Conservation (phyloP, 2,113 vertebrate genomes). For the Lophius piscatorius region DNA sequence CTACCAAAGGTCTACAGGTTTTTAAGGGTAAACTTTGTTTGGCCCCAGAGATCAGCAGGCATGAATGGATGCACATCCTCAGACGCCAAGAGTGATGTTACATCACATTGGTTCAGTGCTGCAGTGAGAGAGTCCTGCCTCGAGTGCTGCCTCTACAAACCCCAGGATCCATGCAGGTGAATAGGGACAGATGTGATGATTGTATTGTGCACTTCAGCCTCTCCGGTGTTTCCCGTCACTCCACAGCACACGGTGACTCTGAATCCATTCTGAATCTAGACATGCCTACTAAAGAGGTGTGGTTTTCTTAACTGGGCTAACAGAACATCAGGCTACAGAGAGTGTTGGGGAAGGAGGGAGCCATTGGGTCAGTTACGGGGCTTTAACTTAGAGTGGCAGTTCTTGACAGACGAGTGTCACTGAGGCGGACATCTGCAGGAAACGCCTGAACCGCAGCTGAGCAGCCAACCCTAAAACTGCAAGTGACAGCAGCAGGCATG, state of each 20-base stretch:
- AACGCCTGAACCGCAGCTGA: constrained; percentile 21
- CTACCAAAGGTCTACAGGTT: no score
- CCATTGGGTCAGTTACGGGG: constrained; percentile 29
- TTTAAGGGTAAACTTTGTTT: no score
- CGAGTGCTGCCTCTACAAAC: no score
- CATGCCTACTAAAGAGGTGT: constrained; percentile 19
- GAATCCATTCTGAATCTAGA: constrained; percentile 6
- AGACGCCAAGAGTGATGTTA: no score
- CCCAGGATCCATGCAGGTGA: constrained; percentile 13
- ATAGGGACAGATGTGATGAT: constrained; percentile 20
- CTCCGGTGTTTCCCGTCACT: constrained; percentile 3
- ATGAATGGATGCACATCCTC: no score
- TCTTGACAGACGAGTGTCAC: no score
- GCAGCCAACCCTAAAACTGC: constrained; percentile 36
- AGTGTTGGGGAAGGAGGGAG: neutral
- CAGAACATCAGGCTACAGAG: constrained; percentile 1
- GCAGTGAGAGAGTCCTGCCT: no score
- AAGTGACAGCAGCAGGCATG: constrained; percentile 19
- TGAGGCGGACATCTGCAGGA: constrained; percentile 23
- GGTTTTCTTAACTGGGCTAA: constrained; percentile 33
- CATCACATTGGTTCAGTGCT: no score
- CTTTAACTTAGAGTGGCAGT: constrained; percentile 43
- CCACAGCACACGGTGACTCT: neutral
- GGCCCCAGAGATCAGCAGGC: no score
- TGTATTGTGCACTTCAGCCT: constrained; percentile 12